Percentiles rank a stretch among this genome's conserved stretches.
Evolutionary conservation across 2,113 vertebrate species (phyloP).

Genomic region (Ptychochromis oligacanthus): DNA sequence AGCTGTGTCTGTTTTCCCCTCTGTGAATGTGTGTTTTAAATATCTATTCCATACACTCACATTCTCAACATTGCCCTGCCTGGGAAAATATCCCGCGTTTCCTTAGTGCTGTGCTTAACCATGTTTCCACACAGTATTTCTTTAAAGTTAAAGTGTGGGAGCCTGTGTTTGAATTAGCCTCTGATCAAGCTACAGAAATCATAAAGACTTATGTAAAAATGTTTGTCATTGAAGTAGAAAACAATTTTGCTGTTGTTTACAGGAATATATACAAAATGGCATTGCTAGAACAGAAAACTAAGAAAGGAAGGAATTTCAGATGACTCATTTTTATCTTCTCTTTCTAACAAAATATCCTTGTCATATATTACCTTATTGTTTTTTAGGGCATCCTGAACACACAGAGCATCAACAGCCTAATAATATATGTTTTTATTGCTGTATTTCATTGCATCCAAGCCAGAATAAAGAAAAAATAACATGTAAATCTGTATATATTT

Average conservation of each 20-base stretch:
- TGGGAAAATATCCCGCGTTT: conserved; percentile 22
- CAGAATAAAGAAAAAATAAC: not conserved
- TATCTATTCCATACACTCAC: conserved; percentile 51
- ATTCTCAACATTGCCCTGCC: conserved; percentile 37
- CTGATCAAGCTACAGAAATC: not conserved
- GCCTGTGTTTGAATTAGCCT: not conserved
- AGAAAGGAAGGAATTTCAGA: too few relatives aligned
- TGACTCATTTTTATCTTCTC: too few relatives aligned
- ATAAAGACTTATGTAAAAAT: not conserved
- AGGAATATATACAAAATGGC: not conserved
- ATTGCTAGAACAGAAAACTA: too few relatives aligned
- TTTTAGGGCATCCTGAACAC: not conserved
- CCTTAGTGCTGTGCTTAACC: not conserved
- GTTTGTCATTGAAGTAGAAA: not conserved
- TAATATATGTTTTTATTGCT: not conserved
- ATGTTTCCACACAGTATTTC: not conserved
- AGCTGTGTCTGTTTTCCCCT: conserved; percentile 35
- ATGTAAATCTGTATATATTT: not conserved
- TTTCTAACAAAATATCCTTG: too few relatives aligned
- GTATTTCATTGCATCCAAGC: not conserved
- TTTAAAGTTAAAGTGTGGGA: too few relatives aligned
- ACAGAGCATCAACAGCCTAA: not conserved
- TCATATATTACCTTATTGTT: not conserved
- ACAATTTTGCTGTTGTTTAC: not conserved
- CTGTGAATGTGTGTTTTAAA: conserved; percentile 23